Base-by-base conservation (phyloP, 2,888 invertebrate species). In the Apamea sordens region DNA sequence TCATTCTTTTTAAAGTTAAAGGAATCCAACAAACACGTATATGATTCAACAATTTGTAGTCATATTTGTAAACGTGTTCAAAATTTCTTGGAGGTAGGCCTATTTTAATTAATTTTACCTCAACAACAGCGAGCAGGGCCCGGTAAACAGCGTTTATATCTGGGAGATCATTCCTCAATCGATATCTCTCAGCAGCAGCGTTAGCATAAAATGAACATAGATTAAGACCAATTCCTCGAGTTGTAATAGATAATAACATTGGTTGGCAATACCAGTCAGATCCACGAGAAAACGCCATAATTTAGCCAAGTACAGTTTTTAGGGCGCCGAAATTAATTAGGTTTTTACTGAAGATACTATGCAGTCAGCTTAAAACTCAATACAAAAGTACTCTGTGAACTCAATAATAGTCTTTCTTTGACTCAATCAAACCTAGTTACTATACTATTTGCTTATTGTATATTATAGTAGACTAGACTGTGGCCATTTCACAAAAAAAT, bases 151-250 rank as follows among this genome's bases (percentile, higher is more conserved):
- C 76, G 18, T 77, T 0, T 44, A 77, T 64, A 53, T 77, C 64
- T n/a, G 77, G 77, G 10, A 77, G 32, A 32, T 77, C 15, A 32
- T n/a, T n/a, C 50, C 11, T 77, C 24, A 15, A 53, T 50, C 15
- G 47, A 32, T 0, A 21, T 1, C 6, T 44, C 8, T 6, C 7
- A 41, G 0, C 41, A 36, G 36, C 18, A 21, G 41, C n/a, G 15
- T 21, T 0, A 50, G 13, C 32, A 44, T 77, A 77, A 77, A 77
- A 64, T n/a, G 64, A 77, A 77, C 77, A 77, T 21, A 77, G 18
- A 77, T 77, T 77, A 15, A 64, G 50, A 53, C 77, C 77, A 53
- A 77, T 77, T 53, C 77, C 77, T 53, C 77, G 63, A 44, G 77
- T 77, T 64, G 77, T 44, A 44, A 77, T 63, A 50, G 77, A 77